Base-by-base conservation (phyloP, 2,113 vertebrate species). In the Charadrius vociferus region DNA sequence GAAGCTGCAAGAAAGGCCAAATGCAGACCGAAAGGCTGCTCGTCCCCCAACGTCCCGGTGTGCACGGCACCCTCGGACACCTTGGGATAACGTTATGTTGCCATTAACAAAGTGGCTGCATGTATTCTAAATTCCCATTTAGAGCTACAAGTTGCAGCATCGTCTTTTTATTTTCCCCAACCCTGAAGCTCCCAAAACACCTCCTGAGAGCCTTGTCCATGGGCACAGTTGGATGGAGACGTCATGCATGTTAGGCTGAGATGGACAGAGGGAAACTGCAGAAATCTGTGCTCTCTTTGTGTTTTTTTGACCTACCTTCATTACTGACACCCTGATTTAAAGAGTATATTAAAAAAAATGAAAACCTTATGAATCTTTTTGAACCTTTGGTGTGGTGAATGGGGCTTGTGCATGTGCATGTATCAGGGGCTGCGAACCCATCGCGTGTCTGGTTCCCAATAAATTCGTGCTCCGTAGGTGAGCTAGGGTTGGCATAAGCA, bases 41-140 rank as follows among this genome's bases (percentile, higher is more conserved):
- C 0, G 0, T 53, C 9, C 56, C 50, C 4, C 59, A 11, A 2
- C 0, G 2, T 24, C 49, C 18, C 0, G 0, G 30, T 29, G 45
- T n/a, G 49, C 45, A n/a, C 0, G 0, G 29, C 55, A 43, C 30
- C 41, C 74, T 27, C 5, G 6, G 39, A 23, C 34, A 49, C 32
- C 49, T 80, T 30, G 1, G 6, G 41, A 3, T 59, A 62, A 24
- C 0, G 1, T 59, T 24, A 14, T 8, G 58, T 29, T 47, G 55
- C 24, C 34, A 3, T 34, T 26, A 49, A 50, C 2, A 1, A 62
- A 19, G 29, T 5, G 41, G 4, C 6, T 47, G 30, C 29, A 29
- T 65, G 12, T 20, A 20, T 47, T 52, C 52, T 62, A 7, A 36
- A 26, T 82, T 93, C 72, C 34, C 16, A n/a, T 3, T 61, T 30